Percentiles rank a stretch among this genome's conserved stretches.
These are phyloP conservation scores for Molorchus minor DNA, from an alignment of 2,888 invertebrate genomes.

Conservation along the genomic window DNA sequence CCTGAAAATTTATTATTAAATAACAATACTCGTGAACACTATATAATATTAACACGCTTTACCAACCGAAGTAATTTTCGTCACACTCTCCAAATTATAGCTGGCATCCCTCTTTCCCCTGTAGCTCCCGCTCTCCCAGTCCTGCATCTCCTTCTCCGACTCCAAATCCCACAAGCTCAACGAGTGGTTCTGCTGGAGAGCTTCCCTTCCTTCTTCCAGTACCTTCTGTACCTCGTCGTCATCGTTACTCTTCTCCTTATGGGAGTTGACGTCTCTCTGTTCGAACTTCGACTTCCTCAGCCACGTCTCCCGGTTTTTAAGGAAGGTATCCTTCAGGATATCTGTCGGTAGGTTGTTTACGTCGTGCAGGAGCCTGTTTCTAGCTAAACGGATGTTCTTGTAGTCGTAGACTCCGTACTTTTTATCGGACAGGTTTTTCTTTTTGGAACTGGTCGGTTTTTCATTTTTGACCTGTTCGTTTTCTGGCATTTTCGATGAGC, in stretches of 20 bases:
- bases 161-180: conserved; percentile 67
- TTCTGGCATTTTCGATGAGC: conserved; percentile 7
- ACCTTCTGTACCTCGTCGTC: conserved; percentile 55
- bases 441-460: conserved; percentile 36
- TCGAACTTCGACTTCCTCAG: conserved; percentile 59
- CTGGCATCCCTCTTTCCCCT: conserved; percentile 53
- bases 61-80: conserved; percentile 60
- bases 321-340: conserved; percentile 60
- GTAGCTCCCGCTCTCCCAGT: conserved; percentile 59
- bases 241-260: conserved; percentile 56
- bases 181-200: conserved; percentile 49
- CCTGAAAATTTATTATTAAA: conserved; percentile 49
- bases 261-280: conserved; percentile 58
- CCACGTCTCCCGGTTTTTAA: conserved; percentile 58
- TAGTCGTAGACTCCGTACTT: conserved; percentile 56
- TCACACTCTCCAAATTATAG: conserved; percentile 43
- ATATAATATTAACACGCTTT: conserved; percentile 28
- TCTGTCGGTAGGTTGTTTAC: conserved; percentile 59
- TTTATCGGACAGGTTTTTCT: conserved; percentile 55
- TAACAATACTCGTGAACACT: too few relatives aligned
- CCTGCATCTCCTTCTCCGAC: conserved; percentile 66
- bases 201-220: conserved; percentile 52
- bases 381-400: conserved; percentile 57
- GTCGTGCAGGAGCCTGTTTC: conserved; percentile 57
- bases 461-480: conserved; percentile 3